Base-by-base conservation (phyloP, 1,140 invertebrate species). In the Hylaeus volcanicus region DNA sequence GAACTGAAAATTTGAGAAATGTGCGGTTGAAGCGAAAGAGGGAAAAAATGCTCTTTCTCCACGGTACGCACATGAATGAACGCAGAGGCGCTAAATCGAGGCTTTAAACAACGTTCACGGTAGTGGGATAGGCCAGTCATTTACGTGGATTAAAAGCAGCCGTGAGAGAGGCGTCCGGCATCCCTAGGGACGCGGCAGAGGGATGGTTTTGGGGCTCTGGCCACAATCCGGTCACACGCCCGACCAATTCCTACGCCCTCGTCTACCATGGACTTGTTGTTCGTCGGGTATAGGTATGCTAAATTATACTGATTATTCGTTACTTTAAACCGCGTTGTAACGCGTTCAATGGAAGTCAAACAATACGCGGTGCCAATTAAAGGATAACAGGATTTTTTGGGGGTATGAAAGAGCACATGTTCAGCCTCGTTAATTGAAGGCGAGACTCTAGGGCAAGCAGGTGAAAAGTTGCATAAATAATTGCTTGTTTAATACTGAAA, bases 161-260 rank as follows among this genome's bases (percentile, higher is more conserved):
- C 71, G 64, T 37, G 81, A 74, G 84, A 68, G 77, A 79, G 60
- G 66, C 73, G 69, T 53, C 15, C 51, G 53, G 65, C 26, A 48
- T 41, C 56, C 66, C 26, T 60, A 61, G 72, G 78, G 74, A 75
- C 39, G 41, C 53, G 5, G 37, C 65, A 71, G 76, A 73, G 76
- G 64, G 72, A 79, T 60, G 60, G 71, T 81, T 79, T 83, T 14
- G 74, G 84, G 71, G 74, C 79, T 84, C 71, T 79, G 76, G 70
- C 86, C 87, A 70, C 86, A 84, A 88, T 88, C 86, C 86, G 72
- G 79, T 88, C 86, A 83, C 71, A 74, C 73, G 82, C 63, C 60
- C 74, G 69, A 84, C 76, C 79, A 80, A 64, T 70, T 85, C 69
- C 72, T 69, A 39, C 72, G 64, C 64, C 45, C 77, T 61, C 55